These are phyloP conservation scores for Fregata magnificens DNA, from an alignment of 2,113 vertebrate genomes.

Conservation along the genomic window DNA sequence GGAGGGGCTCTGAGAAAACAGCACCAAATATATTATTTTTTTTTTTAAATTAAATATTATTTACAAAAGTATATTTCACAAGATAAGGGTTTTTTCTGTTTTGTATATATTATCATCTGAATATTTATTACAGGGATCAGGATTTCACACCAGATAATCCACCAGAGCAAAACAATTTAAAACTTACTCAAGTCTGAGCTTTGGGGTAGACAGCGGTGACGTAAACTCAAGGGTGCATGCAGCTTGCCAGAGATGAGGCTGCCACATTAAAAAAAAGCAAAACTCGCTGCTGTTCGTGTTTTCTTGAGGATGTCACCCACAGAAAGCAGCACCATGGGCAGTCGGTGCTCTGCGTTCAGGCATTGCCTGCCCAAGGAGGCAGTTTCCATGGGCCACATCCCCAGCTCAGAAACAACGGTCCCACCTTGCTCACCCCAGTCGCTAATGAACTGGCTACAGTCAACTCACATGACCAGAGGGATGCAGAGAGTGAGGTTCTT, in stretches of 20 bases:
- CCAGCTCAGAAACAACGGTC: background rate
- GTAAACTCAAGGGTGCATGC: background rate
- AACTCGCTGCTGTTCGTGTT: background rate
- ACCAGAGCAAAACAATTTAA: background rate
- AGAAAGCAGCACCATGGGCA: background rate
- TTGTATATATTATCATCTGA: constrained; percentile 66
- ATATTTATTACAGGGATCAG: constrained; percentile 56
- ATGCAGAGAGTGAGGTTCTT: constrained; percentile 54
- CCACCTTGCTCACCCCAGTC: background rate
- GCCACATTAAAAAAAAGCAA: background rate
- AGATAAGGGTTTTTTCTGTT: constrained; percentile 22
- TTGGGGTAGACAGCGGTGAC: background rate
- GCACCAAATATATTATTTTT: constrained; percentile 83
- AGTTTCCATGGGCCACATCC: background rate
- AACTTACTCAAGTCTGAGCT: background rate
- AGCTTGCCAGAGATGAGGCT: background rate
- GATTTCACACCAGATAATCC: constrained; percentile 1
- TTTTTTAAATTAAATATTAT: constrained; percentile 80
- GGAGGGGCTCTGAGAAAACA: constrained; percentile 75
- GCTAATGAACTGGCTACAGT: background rate
- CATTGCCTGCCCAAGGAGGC: background rate
- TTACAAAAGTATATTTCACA: constrained; percentile 78
- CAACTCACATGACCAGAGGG: background rate
- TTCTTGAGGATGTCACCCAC: background rate
- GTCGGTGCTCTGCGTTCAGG: background rate